phyloP scores from a whole-genome alignment of 2,113 vertebrate genomes.

The Menidia beryllina region DNA sequence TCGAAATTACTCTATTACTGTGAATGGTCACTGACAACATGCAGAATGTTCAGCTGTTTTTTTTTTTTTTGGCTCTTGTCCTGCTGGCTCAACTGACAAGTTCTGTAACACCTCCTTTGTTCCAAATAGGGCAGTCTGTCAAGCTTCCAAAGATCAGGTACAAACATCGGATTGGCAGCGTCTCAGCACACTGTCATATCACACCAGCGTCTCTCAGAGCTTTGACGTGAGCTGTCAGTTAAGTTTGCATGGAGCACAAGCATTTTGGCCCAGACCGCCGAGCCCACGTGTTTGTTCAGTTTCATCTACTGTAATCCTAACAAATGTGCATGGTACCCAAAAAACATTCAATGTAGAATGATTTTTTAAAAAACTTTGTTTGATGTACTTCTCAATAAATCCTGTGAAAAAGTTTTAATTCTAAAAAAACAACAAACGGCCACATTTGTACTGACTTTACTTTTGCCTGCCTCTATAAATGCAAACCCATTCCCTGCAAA shows the following conservation, averaged over 20 bases:
- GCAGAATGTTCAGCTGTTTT: neutral
- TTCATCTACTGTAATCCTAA: neutral
- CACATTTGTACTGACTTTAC: neutral
- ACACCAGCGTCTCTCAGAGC: neutral
- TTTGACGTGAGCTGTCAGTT: conserved; percentile 11
- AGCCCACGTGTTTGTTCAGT: neutral
- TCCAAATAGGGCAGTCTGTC: conserved; percentile 21
- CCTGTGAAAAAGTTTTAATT: neutral
- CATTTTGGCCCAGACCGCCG: neutral
- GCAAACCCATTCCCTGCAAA: neutral
- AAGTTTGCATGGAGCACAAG: neutral
- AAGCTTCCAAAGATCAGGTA: conserved; percentile 22
- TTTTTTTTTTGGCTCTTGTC: conserved; percentile 1
- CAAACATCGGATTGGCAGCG: conserved; percentile 17
- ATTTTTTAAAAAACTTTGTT: too few relatives aligned
- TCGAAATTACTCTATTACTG: conserved; percentile 5
- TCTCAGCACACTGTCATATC: conserved; percentile 17
- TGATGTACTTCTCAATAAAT: neutral
- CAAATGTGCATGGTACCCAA: neutral
- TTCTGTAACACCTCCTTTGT: conserved; percentile 22
- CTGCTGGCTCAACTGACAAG: conserved; percentile 10
- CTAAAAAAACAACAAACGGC: neutral
- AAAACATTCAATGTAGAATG: neutral
- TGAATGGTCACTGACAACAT: neutral
- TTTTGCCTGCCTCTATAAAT: neutral